Evolutionary conservation across 2,888 invertebrate species (phyloP), one percentile per base, ranked within the genome.

Genomic region (Pemphredon lugubris): DNA sequence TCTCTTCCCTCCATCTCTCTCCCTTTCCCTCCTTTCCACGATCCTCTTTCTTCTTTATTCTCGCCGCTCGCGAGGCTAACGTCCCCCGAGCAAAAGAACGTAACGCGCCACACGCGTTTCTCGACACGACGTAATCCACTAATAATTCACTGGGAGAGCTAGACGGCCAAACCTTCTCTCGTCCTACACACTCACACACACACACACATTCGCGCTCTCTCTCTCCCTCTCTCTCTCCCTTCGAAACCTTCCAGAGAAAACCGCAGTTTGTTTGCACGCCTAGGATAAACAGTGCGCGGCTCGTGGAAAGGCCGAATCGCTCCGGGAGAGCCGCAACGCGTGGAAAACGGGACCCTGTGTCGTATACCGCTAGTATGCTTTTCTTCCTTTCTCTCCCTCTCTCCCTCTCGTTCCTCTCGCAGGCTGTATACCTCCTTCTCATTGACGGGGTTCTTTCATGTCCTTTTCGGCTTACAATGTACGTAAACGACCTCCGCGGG

Each of bases 91-190:
- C 32, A 48, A 45, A 42, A 61, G 23, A 23, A 21, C 21, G 23
- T 11, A 21, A 45, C n/a, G n/a, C n/a, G n/a, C n/a, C n/a, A n/a
- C n/a, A 40, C 57, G 53, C 59, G 61, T 40, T 67, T 59, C 71
- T 73, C 71, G 59, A 42, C 73, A 40, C 75, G 68, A 72, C 70
- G 75, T 76, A 79, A 83, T 77, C 68, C 77, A 66, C 73, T 82
- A 82, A 82, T 82, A 82, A 82, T 83, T 83, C 77, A 81, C n/a
- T n/a, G n/a, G n/a, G n/a, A n/a, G n/a, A n/a, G 60, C 59, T 54
- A 47, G 70, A 53, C 45, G 39, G n/a, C 23, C 45, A 23, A 14
- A 7, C 26, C 37, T 39, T 30, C 21, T 55, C 30, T 42, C 47
- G n/a, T n/a, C n/a, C n/a, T n/a, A n/a, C n/a, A n/a, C n/a, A n/a